Conservation (phyloP, 2,113 vertebrate genomes). For the Lonchura striata region DNA sequence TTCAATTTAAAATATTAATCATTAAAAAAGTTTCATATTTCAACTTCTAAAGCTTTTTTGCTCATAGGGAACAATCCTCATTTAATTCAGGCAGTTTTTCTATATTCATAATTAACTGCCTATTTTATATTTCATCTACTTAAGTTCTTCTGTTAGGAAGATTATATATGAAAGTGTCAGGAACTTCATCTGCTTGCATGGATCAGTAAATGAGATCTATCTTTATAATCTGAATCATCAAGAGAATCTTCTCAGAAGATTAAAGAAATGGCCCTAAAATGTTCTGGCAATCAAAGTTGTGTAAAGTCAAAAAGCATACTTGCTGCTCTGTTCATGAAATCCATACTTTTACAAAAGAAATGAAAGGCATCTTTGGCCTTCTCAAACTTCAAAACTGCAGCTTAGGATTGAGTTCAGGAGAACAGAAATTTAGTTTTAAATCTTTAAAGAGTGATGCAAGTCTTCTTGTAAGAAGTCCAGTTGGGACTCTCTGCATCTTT, state of each 20-base stretch:
- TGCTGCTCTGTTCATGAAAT: background rate
- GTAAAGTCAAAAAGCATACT: background rate
- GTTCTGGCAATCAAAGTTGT: background rate
- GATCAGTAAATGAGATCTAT: slow-evolving; percentile 41
- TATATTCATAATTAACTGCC: slow-evolving; percentile 33
- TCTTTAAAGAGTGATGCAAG: background rate
- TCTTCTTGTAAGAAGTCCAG: background rate
- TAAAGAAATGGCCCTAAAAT: slow-evolving; percentile 32
- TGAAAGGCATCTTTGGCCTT: background rate
- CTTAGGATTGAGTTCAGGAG: background rate
- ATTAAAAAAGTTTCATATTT: slow-evolving; percentile 12
- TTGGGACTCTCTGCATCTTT: background rate
- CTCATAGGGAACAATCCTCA: slow-evolving; percentile 25
- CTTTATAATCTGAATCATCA: slow-evolving; percentile 41
- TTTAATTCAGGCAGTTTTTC: slow-evolving; percentile 41
- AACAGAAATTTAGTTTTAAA: background rate
- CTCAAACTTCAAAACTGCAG: background rate
- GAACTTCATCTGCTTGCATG: background rate
- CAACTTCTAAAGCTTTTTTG: slow-evolving; percentile 20
- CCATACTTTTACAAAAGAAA: background rate
- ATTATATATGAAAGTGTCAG: slow-evolving; percentile 34
- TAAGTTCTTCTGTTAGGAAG: slow-evolving; percentile 8
- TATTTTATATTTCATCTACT: slow-evolving; percentile 47
- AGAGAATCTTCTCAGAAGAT: slow-evolving; percentile 25
- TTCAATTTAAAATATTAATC: slow-evolving; percentile 18